These are phyloP conservation scores for Temnothorax curvispinosus DNA, from an alignment of 1,140 invertebrate genomes.

Conservation along the genomic window DNA sequence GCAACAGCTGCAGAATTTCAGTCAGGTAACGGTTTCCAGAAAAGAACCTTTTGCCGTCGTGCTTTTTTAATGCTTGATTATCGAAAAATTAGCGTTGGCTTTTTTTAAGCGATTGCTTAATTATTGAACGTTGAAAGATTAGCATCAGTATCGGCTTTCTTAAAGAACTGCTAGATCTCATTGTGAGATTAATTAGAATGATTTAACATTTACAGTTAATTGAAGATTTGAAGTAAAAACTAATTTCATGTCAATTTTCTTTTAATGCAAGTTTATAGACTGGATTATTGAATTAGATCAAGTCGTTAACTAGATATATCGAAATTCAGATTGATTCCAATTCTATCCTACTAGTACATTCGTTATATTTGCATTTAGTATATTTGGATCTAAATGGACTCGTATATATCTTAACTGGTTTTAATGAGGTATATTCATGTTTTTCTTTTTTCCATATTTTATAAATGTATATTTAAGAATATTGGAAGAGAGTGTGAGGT, in stretches of 20 bases:
- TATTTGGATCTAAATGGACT: neutral
- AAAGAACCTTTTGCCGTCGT: neutral
- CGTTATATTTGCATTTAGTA: neutral
- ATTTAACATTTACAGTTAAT: neutral
- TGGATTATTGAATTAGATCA: neutral
- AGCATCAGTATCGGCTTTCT: neutral
- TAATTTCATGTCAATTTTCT: neutral
- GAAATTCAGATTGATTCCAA: neutral
- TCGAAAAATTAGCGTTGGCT: neutral
- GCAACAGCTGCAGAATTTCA: constrained; percentile 1
- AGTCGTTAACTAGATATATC: neutral
- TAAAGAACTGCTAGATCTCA: neutral
- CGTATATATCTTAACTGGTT: neutral
- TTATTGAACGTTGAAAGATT: neutral
- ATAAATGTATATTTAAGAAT: neutral
- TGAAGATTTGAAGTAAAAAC: neutral
- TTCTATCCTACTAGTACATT: neutral
- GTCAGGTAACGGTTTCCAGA: neutral
- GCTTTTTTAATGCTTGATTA: neutral
- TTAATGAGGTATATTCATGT: neutral
- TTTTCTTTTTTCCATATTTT: constrained; percentile 20
- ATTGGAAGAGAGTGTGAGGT: neutral
- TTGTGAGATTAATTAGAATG: neutral
- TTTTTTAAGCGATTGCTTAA: constrained; percentile 1
- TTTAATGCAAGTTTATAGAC: neutral